Percentiles rank a stretch among this genome's conserved stretches.
These are phyloP conservation scores for Hirtodrosophila confusa DNA, from an alignment of 2,888 invertebrate genomes.

Conservation along the genomic window DNA sequence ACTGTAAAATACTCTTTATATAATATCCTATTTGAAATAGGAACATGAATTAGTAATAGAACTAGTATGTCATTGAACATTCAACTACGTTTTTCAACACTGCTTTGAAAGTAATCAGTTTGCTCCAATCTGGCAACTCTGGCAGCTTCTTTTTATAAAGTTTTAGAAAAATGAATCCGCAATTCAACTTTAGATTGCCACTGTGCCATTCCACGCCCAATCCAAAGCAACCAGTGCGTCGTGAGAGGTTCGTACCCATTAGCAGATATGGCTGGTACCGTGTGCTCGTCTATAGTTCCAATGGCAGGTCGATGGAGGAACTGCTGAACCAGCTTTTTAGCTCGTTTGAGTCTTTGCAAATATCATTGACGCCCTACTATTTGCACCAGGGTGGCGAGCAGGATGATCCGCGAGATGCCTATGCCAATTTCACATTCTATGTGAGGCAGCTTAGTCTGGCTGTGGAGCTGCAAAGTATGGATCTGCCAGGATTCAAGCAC, in stretches of 20 bases:
- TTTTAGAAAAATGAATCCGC: no score
- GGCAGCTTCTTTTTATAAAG: no score
- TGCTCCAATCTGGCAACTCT: no score
- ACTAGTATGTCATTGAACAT: no score
- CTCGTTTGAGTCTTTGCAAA: neutral
- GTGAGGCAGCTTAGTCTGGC: neutral
- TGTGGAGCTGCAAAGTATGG: neutral
- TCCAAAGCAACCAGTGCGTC: neutral
- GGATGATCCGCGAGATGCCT: neutral
- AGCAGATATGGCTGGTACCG: slow-evolving; percentile 5
- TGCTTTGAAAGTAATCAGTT: no score
- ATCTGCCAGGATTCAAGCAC: neutral
- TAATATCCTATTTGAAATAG: no score
- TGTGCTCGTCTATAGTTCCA: neutral
- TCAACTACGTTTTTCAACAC: no score
- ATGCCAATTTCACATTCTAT: slow-evolving; percentile 10
- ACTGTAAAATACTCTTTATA: no score
- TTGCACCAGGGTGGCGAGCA: slow-evolving; percentile 2
- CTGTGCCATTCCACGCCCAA: neutral
- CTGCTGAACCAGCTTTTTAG: neutral
- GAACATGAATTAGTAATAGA: no score
- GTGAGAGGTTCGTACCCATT: neutral
- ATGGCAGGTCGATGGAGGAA: neutral
- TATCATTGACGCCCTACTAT: neutral
- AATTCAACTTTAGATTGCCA: neutral